Base-by-base conservation (phyloP, 53 echinoderm and acorn worm genomes). In the Henricia sp. region DNA sequence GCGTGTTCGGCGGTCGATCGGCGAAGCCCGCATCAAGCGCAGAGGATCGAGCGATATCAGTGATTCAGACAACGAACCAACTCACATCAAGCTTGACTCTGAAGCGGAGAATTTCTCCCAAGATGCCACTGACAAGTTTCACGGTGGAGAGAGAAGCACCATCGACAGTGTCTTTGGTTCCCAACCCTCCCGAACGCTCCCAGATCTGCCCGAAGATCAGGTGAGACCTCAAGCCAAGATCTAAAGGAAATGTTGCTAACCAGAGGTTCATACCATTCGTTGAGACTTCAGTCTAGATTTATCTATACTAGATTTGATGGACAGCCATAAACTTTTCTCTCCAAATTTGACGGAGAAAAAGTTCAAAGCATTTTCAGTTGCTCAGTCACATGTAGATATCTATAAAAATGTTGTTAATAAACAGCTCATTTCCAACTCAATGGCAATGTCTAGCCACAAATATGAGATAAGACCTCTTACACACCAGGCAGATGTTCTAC, bases 201-300 rank as follows among this genome's bases (percentile, higher is more conserved):
- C 90, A 52, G 93, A 93, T 55, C 82, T 93, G 11, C 93, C 93
- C 13, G 93, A 93, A 65, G 92, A 92, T 39, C 92, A 92, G 92
- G 92, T 92, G 92, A 92, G 92, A 72, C 20, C 68, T 83, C 70
- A 55, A 33, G 6, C 63, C 36, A 40, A 83, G 67, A 53, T 83
- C 55, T 25, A 69, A 50, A 52, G 55, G 43, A 54, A 69, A 37
- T 25, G 36, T 27, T 83, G 11, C 38, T 74, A 8, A 25, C 75
- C 30, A 52, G 56, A 4, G 52, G 0, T 24, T 72, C 60, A 60
- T 32, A 67, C 17, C 29, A 67, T 30, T 28, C 4, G 67, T 28
- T 27, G 29, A 9, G 28, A 10, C 6, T 60, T 60, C n/a, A n/a
- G n/a, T n/a, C n/a, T n/a, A n/a, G n/a, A n/a, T n/a, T n/a, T n/a